A percentile compares a stretch with the other conserved stretches of the same genome.
Evolutionary conservation across 2,113 vertebrate species (phyloP).

Genomic region (Sinocyclocheilus rhinocerous): DNA sequence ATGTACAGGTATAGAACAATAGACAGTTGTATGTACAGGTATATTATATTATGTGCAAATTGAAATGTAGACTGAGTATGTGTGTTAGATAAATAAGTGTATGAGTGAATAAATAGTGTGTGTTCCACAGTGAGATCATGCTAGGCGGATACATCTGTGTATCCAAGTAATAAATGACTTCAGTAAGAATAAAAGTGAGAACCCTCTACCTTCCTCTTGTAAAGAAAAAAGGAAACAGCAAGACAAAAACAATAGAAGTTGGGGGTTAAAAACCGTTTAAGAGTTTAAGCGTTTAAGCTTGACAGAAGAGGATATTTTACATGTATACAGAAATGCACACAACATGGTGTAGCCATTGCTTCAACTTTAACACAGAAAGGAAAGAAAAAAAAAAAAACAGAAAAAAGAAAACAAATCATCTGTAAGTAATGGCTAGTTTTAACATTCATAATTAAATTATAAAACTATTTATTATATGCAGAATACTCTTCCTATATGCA

Average conservation of each 20-base stretch:
- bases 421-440: not conserved
- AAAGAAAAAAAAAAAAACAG: too few species aligned
- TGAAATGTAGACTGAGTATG: too few species aligned
- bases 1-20: too few species aligned
- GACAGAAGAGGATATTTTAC: not conserved
- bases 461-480: not conserved
- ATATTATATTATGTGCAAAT: too few species aligned
- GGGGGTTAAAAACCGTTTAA: not conserved
- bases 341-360: too few species aligned
- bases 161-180: conserved; percentile 41
- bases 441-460: not conserved
- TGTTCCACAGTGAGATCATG: not conserved
- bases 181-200: conserved; percentile 19
- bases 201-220: not conserved
- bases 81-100: too few species aligned
- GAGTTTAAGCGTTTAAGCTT: too few species aligned
- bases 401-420: too few species aligned
- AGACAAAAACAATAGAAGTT: not conserved
- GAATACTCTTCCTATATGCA: not conserved
- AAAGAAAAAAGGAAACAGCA: not conserved
- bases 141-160: not conserved
- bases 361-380: too few species aligned
- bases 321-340: too few species aligned
- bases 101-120: too few species aligned
- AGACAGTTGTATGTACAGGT: too few species aligned